Evolutionary conservation across 2,888 invertebrate genomes (phyloP), one percentile per base, ranked within the genome.

Genomic region (Oxytorus armatus): DNA sequence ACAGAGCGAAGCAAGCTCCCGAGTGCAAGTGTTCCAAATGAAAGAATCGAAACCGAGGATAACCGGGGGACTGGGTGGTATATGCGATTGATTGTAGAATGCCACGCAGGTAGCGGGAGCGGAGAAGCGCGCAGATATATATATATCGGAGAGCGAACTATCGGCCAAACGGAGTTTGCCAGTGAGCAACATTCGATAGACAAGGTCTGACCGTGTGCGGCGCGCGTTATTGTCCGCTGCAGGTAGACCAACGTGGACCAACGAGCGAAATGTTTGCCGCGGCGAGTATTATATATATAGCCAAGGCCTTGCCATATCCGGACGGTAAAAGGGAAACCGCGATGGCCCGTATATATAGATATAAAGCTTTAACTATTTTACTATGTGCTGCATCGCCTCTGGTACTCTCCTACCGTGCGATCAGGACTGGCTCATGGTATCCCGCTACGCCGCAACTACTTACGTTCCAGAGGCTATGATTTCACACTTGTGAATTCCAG

Each of bases 271-370:
- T 3, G 44, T 55, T 25, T 4, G 49, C n/a, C 36, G 44, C 23
- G 21, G 49, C 10, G 51, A 53, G 39, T 14, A 8, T 14, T 18
- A 21, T 11, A 11, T 39, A 36, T 23, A 59, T 66, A 49, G 49
- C 81, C 78, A 82, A 82, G 83, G 78, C 76, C 76, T 70, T 70
- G 49, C 83, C 79, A 83, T 83, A 80, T 79, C 69, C 74, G 76
- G 81, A 78, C 49, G 55, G 72, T 80, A 77, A 78, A 77, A 79
- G 77, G 79, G 68, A 83, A 83, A 74, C 49, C 72, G 65, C 69
- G 51, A 23, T 49, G 44, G 10, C 25, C n/a, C 10, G 11, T 8
- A 33, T 23, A 44, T 29, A 42, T 39, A 25, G 14, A 47, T 16
- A 21, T 25, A 65, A 14, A 21, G 36, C 59, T 42, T 25, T 23